Conservation (phyloP, 2,113 vertebrate species). For the Cryptomyrus ogoouensis region DNA sequence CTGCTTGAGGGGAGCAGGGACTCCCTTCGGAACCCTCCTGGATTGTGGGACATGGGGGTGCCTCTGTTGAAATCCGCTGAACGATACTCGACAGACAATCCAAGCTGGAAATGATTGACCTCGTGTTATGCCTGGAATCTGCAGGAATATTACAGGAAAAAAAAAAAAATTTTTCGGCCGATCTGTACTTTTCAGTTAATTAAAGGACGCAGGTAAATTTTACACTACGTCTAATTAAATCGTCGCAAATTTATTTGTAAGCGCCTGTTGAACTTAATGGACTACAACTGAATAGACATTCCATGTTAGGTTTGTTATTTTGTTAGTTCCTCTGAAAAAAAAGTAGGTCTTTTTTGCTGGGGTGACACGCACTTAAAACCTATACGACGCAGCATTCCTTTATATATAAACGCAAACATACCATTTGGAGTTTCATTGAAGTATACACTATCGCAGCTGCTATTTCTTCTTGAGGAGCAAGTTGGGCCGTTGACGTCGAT, state of each 20-base stretch:
- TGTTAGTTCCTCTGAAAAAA: not conserved
- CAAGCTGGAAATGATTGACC: conserved; percentile 81
- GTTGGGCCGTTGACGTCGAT: conserved; percentile 79
- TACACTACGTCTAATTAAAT: not conserved
- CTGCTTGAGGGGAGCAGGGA: conserved; percentile 60
- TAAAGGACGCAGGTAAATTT: not conserved
- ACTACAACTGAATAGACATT: not conserved
- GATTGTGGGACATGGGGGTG: conserved; percentile 57
- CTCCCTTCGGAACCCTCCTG: conserved; percentile 56
- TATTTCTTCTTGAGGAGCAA: conserved; percentile 66
- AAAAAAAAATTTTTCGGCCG: not conserved
- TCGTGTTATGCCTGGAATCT: conserved; percentile 69
- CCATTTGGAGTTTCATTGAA: conserved; percentile 73
- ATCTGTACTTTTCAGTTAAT: not conserved
- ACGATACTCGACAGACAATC: conserved; percentile 97
- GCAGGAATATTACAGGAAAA: conserved; percentile 26
- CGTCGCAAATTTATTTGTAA: not conserved
- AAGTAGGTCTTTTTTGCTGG: not conserved
- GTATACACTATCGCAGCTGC: conserved; percentile 75
- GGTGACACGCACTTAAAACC: not conserved
- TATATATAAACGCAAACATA: conserved; percentile 44
- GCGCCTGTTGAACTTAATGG: not conserved
- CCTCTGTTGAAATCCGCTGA: conserved; percentile 90
- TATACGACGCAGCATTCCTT: not conserved
- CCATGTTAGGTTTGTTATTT: not conserved